Evolutionary conservation across 2,113 vertebrate species (phyloP).

Genomic region (Toxotes jaculatrix): DNA sequence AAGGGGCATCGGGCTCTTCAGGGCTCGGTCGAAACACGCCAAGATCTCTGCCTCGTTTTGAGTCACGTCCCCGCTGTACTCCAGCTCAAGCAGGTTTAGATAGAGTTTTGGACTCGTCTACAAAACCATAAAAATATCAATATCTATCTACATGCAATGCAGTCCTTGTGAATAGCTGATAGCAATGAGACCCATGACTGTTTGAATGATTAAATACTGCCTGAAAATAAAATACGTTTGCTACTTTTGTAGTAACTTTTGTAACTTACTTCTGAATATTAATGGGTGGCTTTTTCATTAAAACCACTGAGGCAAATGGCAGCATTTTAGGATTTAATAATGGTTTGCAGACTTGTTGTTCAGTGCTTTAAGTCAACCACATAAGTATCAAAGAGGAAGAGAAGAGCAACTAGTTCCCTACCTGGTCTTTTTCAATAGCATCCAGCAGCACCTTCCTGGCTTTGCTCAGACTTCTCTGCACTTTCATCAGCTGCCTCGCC

Average conservation of each 20-base stretch:
- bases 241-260: no score
- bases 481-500: constrained; percentile 92
- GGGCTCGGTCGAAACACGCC: constrained; percentile 92
- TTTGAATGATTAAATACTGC: no score
- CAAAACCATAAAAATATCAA: not conserved
- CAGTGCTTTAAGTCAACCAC: no score
- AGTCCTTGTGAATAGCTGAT: not conserved
- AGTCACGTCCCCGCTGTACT: constrained; percentile 92
- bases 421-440: constrained; percentile 95
- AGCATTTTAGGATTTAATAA: no score
- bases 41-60: constrained; percentile 94
- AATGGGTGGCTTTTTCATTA: no score
- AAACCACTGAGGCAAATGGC: no score
- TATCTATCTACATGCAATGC: not conserved
- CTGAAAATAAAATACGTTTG: no score
- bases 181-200: no score
- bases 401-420: constrained; percentile 65
- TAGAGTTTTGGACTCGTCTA: constrained; percentile 95
- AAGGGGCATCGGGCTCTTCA: constrained; percentile 89
- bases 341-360: no score
- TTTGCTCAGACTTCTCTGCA: constrained; percentile 91
- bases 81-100: constrained; percentile 96
- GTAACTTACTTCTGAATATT: no score
- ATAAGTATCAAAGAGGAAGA: not conserved
- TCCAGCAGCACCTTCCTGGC: constrained; percentile 95